Base-by-base conservation (phyloP, 2,113 vertebrate species). In the Myodes glareolus region DNA sequence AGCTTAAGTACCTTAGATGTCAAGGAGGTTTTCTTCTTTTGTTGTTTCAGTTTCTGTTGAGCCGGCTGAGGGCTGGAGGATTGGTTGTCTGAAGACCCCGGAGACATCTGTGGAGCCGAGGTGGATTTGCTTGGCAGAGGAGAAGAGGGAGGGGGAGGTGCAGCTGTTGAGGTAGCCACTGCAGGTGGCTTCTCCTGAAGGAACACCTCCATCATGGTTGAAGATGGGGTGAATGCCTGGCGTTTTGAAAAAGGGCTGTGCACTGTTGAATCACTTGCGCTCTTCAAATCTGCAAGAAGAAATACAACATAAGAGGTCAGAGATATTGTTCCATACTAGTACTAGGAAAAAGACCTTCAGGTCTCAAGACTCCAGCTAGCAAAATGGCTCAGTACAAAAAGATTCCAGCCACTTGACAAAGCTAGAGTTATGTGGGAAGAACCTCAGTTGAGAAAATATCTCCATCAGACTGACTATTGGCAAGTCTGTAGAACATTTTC, bases 41-140 rank as follows among this genome's bases (percentile, higher is more conserved):
- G 99, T 96, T 99, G 99, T 97, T 99, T 99, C 80, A 99, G 98
- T 98, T 99, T 99, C 97, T 99, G 99, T 98, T 99, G 99, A 55
- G 99, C 98, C 0, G 99, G 99, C 96, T 99, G 99, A n/a, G 99
- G 99, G 97, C 99, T 99, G n/a, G 99, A 99, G 75, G 99, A 99
- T 88, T 99, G 99, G 98, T 99, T 99, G 96, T 99, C 99, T 0
- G 99, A 99, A n/a, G 99, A 99, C 12, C 99, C 99, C 0, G 99
- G 99, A 72, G 99, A 99, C 98, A 99, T 99, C 96, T 99, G 99
- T 52, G 99, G 97, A 45, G 98, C 97, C 0, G 99, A 97, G 61
- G 98, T 98, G 89, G 98, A 93, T 94, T 99, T 98, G 98, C 98
- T 99, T 91, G 98, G 98, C 96, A 99, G 97, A 3, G 99, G 98